phyloP scores from a whole-genome alignment of 1,140 invertebrate species.

The Scaptomyza montana region DNA sequence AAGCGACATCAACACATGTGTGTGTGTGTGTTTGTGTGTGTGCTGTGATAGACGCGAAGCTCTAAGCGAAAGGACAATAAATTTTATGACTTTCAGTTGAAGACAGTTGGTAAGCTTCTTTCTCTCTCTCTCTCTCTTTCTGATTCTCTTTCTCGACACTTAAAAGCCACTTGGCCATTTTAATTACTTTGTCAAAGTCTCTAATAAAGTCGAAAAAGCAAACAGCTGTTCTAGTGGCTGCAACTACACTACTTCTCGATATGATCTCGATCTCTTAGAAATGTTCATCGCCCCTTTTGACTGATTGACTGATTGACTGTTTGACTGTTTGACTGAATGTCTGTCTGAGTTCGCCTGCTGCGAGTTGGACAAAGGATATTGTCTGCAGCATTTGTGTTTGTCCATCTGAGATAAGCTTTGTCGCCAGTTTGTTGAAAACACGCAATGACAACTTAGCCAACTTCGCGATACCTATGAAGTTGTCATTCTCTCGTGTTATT shows the following conservation, averaged over 20 bases:
- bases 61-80: constrained; percentile 70
- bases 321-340: constrained; percentile 20
- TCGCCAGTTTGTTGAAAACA: constrained; percentile 73
- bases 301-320: constrained; percentile 20
- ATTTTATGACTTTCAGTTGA: constrained; percentile 75
- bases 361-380: constrained; percentile 15
- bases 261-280: constrained; percentile 23
- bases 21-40: constrained; percentile 13
- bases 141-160: constrained; percentile 15
- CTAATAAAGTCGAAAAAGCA: not conserved
- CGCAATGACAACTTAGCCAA: constrained; percentile 71
- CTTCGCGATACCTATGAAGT: constrained; percentile 48
- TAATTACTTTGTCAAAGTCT: constrained; percentile 57
- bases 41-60: constrained; percentile 73
- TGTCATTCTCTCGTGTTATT: constrained; percentile 39
- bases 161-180: constrained; percentile 70
- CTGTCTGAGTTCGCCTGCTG: constrained; percentile 1
- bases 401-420: constrained; percentile 76
- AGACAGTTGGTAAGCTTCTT: constrained; percentile 35
- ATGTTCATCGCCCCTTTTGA: constrained; percentile 40
- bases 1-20: constrained; percentile 59
- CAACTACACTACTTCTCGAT: constrained; percentile 2
- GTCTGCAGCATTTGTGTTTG: constrained; percentile 64
- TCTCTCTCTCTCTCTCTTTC: no score
- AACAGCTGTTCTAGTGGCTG: constrained; percentile 67